Percentiles rank a stretch among this genome's conserved stretches.
These are phyloP conservation scores for Steatornis caripensis DNA, from an alignment of 2,113 vertebrate species.

Conservation along the genomic window DNA sequence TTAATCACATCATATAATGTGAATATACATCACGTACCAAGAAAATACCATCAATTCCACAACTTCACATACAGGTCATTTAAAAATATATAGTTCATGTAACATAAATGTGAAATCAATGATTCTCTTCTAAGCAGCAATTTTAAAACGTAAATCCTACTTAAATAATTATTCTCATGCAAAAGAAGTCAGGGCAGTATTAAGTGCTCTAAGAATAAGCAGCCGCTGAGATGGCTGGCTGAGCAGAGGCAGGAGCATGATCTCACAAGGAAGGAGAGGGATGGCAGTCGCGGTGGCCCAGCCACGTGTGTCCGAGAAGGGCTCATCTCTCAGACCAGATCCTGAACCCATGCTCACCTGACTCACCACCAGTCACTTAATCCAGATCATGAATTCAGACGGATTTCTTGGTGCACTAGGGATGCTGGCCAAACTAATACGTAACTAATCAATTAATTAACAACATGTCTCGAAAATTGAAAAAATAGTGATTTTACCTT, in stretches of 20 bases:
- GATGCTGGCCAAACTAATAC: background rate
- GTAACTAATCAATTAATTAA: background rate
- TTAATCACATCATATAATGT: background rate
- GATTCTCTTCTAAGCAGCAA: background rate
- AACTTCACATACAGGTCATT: background rate
- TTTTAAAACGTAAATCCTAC: background rate
- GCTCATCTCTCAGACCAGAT: background rate
- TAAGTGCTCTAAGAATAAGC: background rate
- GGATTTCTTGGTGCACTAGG: background rate
- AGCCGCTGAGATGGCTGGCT: accelerated
- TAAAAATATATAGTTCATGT: background rate
- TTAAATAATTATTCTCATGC: background rate
- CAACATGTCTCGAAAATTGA: accelerated
- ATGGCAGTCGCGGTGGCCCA: accelerated
- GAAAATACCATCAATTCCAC: background rate
- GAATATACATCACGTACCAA: background rate
- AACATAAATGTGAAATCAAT: background rate
- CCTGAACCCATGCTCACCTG: background rate
- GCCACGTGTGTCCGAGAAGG: accelerated
- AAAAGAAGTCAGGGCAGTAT: background rate
- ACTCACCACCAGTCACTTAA: background rate
- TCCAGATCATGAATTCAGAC: background rate
- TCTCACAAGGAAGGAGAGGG: background rate
- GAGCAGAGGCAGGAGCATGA: background rate
- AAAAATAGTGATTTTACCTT: background rate